Percentiles rank a stretch among this genome's conserved stretches.
Conservation (phyloP, 2,113 vertebrate species). For the Actinemys pallida region DNA sequence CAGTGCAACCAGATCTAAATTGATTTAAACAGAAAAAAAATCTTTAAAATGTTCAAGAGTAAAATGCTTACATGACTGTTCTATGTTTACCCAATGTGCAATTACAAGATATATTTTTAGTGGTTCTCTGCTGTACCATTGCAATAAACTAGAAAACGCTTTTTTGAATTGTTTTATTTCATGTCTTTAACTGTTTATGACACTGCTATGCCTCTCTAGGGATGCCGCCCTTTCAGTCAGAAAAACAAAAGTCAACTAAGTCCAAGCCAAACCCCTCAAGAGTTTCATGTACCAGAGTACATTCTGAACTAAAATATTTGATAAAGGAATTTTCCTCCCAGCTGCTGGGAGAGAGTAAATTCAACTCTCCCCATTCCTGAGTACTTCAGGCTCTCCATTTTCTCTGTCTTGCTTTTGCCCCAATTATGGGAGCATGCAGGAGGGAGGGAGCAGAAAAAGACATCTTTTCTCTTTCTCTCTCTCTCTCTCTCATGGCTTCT, state of each 20-base stretch:
- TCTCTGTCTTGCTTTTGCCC: background rate
- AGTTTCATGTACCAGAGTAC: background rate
- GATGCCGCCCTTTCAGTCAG: background rate
- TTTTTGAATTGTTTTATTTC: background rate
- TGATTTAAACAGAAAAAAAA: constrained; percentile 51
- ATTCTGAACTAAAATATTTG: background rate
- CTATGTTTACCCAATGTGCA: background rate
- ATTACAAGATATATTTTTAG: background rate
- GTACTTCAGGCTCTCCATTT: background rate
- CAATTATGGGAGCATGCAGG: background rate
- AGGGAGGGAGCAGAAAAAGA: background rate
- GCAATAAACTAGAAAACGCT: background rate
- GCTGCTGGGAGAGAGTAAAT: background rate
- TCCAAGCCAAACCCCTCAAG: background rate
- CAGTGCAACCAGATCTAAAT: constrained; percentile 82
- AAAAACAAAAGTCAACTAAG: background rate
- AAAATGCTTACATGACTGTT: background rate
- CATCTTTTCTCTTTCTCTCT: background rate
- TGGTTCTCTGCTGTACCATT: background rate
- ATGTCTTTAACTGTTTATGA: background rate
- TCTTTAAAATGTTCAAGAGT: background rate
- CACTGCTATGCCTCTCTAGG: background rate
- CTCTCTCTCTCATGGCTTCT: background rate
- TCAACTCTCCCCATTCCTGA: background rate
- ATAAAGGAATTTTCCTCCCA: background rate